Conservation (phyloP, 1,140 invertebrate genomes). For the Penaeus chinensis region DNA sequence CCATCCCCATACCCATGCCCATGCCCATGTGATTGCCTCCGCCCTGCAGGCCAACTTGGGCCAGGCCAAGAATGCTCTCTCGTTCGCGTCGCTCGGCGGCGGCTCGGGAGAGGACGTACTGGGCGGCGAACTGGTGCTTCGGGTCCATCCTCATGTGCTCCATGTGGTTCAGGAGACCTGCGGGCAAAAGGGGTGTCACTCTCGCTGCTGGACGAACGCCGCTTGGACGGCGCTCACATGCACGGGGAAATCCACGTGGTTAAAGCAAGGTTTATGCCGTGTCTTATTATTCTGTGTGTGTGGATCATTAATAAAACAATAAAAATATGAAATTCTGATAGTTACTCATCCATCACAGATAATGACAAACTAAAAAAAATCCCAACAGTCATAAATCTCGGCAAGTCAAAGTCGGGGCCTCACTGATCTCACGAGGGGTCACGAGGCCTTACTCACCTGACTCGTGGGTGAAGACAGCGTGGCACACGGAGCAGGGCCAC, state of each 20-base stretch:
- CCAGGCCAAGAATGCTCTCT: slow-evolving; percentile 79
- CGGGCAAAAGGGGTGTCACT: slow-evolving; percentile 41
- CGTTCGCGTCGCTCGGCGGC: slow-evolving; percentile 88
- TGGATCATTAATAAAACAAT: no score
- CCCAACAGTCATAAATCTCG: neutral
- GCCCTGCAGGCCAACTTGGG: slow-evolving; percentile 65
- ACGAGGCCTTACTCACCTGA: slow-evolving; percentile 76
- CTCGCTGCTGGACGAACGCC: neutral
- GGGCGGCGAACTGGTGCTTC: slow-evolving; percentile 94
- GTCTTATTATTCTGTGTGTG: no score
- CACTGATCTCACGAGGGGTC: neutral
- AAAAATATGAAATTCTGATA: no score
- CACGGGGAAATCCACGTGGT: no score
- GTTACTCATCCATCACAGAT: no score
- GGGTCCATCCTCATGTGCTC: slow-evolving; percentile 97
- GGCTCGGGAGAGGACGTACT: slow-evolving; percentile 89
- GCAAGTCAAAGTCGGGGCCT: neutral
- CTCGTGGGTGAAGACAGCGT: slow-evolving; percentile 93
- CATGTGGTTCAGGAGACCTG: slow-evolving; percentile 92
- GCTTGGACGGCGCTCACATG: neutral
- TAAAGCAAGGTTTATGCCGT: no score
- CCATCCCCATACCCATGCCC: slow-evolving; percentile 63
- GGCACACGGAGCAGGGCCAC: slow-evolving; percentile 94
- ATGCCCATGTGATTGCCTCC: slow-evolving; percentile 63
- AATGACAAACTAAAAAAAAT: neutral